Conservation (phyloP, 2,888 invertebrate genomes). For the Petrolisthes manimaculis region DNA sequence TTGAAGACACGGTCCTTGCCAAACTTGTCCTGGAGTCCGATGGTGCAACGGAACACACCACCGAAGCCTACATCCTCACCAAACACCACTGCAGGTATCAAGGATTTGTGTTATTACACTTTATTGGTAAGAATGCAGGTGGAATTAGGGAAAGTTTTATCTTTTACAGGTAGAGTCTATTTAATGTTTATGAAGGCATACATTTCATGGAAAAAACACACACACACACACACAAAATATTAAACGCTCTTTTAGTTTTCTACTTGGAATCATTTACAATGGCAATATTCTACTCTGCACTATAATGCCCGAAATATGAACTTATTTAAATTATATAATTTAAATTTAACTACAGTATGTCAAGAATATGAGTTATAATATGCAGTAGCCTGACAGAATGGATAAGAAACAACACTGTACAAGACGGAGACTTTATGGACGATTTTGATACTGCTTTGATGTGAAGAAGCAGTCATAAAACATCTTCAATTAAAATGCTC, state of each 20-base stretch:
- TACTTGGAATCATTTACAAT: background rate
- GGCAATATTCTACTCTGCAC: too few species aligned
- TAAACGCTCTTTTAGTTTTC: background rate
- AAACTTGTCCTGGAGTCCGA: constrained; percentile 92
- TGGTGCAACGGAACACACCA: constrained; percentile 95
- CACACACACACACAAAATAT: background rate
- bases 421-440: too few species aligned
- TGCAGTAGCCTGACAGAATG: too few species aligned
- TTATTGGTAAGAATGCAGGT: background rate
- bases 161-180: background rate
- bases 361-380: too few species aligned
- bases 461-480: too few species aligned
- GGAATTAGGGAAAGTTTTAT: background rate
- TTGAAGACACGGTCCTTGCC: constrained; percentile 96
- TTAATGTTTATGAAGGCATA: background rate
- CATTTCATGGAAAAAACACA: background rate
- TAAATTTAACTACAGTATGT: too few species aligned
- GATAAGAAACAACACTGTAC: too few species aligned
- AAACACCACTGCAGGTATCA: constrained; percentile 77
- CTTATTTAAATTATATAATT: too few species aligned
- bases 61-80: constrained; percentile 99
- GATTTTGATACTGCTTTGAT: too few species aligned
- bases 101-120: background rate
- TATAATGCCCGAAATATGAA: too few species aligned
- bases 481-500: too few species aligned